phyloP scores from a whole-genome alignment of 2,113 vertebrate species.

The cattle (Bos taurus) region DNA sequence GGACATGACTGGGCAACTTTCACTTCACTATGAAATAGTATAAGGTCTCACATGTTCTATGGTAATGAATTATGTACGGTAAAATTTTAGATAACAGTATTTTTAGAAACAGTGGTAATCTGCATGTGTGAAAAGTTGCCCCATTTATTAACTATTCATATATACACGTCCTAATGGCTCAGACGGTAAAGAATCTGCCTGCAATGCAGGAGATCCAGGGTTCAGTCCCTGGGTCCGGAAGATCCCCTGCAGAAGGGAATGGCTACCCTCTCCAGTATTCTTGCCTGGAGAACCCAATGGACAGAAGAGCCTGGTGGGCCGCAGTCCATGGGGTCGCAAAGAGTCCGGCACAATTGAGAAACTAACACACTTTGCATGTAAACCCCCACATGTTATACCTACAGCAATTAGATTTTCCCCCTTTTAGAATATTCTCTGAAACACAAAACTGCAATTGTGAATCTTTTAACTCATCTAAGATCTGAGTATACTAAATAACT shows the following conservation, averaged over 20 bases:
- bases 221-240: not conserved
- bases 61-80: not conserved
- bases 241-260: not conserved
- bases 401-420: not conserved
- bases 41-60: not conserved
- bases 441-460: not conserved
- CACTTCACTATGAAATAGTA: not conserved
- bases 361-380: not conserved
- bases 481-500: not conserved
- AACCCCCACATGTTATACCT: not conserved
- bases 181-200: not conserved
- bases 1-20: not conserved
- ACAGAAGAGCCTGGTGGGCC: not conserved
- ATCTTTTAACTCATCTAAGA: not conserved
- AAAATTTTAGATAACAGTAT: not conserved
- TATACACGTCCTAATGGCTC: not conserved
- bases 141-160: not conserved
- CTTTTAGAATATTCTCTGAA: conserved; percentile 9
- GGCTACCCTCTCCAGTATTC: not conserved
- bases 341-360: not conserved
- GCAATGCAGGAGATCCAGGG: not conserved
- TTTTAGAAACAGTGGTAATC: not conserved
- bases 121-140: not conserved
- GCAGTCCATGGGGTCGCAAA: not conserved
- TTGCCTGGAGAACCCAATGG: not conserved